A percentile compares a stretch with the other conserved stretches of the same genome.
Evolutionary conservation across 2,888 invertebrate genomes (phyloP).

Genomic region (Taenaris catops): DNA sequence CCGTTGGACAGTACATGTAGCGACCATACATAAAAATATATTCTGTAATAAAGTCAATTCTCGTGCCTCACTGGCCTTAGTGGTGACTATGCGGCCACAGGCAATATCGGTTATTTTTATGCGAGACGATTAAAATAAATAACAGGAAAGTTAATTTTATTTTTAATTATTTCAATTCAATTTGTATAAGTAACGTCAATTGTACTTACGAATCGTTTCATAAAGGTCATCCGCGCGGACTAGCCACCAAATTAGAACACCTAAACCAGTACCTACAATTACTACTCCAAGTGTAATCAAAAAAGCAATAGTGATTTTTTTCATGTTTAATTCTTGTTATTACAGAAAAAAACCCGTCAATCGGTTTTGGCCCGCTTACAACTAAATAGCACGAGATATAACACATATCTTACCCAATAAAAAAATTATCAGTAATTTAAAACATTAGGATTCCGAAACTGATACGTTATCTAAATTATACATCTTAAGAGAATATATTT

Average conservation of each 20-base stretch:
- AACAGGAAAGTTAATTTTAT: neutral
- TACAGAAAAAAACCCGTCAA: too few species aligned
- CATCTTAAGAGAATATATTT: too few species aligned
- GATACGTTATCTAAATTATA: neutral
- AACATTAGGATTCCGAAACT: neutral
- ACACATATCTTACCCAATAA: neutral
- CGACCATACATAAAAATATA: too few species aligned
- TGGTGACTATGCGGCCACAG: too few species aligned
- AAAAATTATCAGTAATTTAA: neutral
- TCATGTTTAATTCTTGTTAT: conserved; percentile 15
- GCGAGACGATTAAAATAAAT: too few species aligned
- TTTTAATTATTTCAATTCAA: neutral
- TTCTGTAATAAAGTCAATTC: too few species aligned
- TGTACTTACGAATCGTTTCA: conserved; percentile 30
- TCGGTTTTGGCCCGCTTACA: too few species aligned
- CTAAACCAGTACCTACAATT: conserved; percentile 24
- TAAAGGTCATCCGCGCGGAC: conserved; percentile 19
- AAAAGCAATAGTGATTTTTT: conserved; percentile 18
- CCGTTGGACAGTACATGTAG: too few species aligned
- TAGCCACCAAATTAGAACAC: conserved; percentile 33
- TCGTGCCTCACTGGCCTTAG: too few species aligned
- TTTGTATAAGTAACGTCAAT: neutral
- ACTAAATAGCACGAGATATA: too few species aligned
- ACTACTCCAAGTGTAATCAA: conserved; percentile 19
- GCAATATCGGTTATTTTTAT: too few species aligned